Base-by-base conservation (phyloP, 2,113 vertebrate species). In the Erpornis zantholeuca region DNA sequence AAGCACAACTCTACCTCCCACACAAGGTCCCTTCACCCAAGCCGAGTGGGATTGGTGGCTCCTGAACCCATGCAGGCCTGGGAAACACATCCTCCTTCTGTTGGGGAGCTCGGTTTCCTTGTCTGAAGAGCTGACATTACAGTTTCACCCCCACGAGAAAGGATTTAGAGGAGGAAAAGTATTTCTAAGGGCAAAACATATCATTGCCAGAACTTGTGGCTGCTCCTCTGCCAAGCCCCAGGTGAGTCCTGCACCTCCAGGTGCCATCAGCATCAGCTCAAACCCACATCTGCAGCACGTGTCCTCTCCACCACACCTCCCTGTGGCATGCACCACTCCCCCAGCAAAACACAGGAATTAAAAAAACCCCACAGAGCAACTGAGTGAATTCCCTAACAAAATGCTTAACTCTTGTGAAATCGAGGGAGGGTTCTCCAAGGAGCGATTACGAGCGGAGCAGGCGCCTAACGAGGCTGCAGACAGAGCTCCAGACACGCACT, bases 281-380 rank as follows among this genome's bases (percentile, higher is more conserved):
- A 82, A 33, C 18, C 35, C 65, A 7, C 66, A 59, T 3, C 91
- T 71, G n/a, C 79, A 59, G 19, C 82, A 66, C 29, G 40, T 22
- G 20, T 33, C 75, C 66, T 6, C 33, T 54, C 56, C 81, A 35
- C 22, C 73, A 42, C 2, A 0, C 12, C 29, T 50, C 81, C 69
- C 72, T 8, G 4, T 1, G 10, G 50, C 52, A 61, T 1, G 0
- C 11, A 6, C 5, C 0, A 21, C 8, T n/a, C 63, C 54, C 78
- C 82, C 42, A 27, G 29, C 35, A 75, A 20, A 56, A 33, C 22
- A 5, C 2, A 56, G 23, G 44, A 72, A 60, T 28, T 12, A 38
- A 38, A 61, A 40, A 40, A 42, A 7, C 2, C 45, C 8, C 42
- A 38, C 33, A 27, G 65, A 82, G 20, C 57, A 28, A 38, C 6